Percentiles rank a stretch among this genome's conserved stretches.
Evolutionary conservation across 2,888 invertebrate genomes (phyloP).

Genomic region (Amiota communis): DNA sequence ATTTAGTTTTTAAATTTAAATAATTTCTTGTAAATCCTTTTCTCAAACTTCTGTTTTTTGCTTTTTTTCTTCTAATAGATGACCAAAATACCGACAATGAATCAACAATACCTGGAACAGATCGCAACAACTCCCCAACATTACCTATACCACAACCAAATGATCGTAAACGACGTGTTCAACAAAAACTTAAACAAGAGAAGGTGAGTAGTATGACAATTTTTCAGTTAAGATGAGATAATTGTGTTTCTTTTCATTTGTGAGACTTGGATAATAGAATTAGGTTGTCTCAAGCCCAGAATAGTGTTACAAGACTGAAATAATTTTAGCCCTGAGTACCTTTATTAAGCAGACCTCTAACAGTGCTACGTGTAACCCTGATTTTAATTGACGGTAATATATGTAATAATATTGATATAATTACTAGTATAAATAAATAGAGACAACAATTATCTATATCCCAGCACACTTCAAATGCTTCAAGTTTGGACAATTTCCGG

Average conservation of each 20-base stretch:
- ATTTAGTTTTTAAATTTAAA: too few species aligned
- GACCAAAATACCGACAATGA: constrained; percentile 83
- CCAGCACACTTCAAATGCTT: too few species aligned
- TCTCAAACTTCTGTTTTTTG: constrained; percentile 2
- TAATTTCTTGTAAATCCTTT: neutral
- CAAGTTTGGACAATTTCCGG: too few species aligned
- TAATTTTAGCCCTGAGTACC: too few species aligned
- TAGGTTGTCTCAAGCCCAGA: too few species aligned
- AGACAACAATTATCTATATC: too few species aligned
- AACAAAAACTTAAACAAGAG: constrained; percentile 51
- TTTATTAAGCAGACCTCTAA: too few species aligned
- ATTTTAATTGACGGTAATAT: neutral
- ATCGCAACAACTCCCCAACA: constrained; percentile 67
- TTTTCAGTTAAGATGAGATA: too few species aligned
- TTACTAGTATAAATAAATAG: neutral
- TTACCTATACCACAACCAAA: constrained; percentile 56
- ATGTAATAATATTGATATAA: constrained; percentile 36
- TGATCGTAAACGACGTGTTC: constrained; percentile 77
- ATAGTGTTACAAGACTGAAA: too few species aligned
- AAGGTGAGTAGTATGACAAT: constrained; percentile 66
- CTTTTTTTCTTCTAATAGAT: constrained; percentile 76
- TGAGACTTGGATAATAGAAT: too few species aligned
- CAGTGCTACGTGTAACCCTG: too few species aligned
- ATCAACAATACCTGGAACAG: constrained; percentile 44
- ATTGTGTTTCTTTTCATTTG: too few species aligned